phyloP scores from a whole-genome alignment of 2,888 invertebrate species.

The Thysanoteuthis rhombus region DNA sequence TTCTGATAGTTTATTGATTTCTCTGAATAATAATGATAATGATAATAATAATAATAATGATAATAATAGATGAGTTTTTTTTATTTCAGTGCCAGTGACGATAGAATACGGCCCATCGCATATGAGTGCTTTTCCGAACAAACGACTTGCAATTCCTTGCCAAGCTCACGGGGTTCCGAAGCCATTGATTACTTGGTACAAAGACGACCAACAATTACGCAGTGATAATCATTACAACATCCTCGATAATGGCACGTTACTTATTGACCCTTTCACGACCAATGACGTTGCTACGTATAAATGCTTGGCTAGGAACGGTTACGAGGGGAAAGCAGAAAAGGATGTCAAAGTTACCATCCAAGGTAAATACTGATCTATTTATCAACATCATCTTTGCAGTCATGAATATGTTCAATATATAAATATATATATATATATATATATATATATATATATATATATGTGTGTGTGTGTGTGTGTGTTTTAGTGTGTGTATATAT shows the following conservation, averaged over 20 bases:
- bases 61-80: too few species aligned
- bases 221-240: slow-evolving; percentile 44
- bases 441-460: too few species aligned
- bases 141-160: slow-evolving; percentile 51
- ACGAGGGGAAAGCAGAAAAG: slow-evolving; percentile 76
- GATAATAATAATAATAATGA: too few species aligned
- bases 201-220: slow-evolving; percentile 37
- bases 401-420: too few species aligned
- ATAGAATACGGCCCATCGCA: neutral
- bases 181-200: slow-evolving; percentile 57
- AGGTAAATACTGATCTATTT: slow-evolving; percentile 72
- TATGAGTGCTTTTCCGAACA: neutral
- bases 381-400: neutral
- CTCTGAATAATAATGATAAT: too few species aligned
- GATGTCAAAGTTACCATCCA: slow-evolving; percentile 78
- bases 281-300: slow-evolving; percentile 84
- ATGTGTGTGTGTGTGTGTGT: too few species aligned
- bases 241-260: slow-evolving; percentile 74
- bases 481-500: too few species aligned
- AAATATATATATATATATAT: too few species aligned
- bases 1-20: too few species aligned
- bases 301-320: slow-evolving; percentile 83
- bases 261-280: slow-evolving; percentile 74
- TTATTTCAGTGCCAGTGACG: slow-evolving; percentile 46
- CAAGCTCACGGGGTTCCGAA: slow-evolving; percentile 57